Percentiles rank a stretch among this genome's conserved stretches.
phyloP scores from a whole-genome alignment of 2,888 invertebrate species.

The Ennomos erosarius region DNA sequence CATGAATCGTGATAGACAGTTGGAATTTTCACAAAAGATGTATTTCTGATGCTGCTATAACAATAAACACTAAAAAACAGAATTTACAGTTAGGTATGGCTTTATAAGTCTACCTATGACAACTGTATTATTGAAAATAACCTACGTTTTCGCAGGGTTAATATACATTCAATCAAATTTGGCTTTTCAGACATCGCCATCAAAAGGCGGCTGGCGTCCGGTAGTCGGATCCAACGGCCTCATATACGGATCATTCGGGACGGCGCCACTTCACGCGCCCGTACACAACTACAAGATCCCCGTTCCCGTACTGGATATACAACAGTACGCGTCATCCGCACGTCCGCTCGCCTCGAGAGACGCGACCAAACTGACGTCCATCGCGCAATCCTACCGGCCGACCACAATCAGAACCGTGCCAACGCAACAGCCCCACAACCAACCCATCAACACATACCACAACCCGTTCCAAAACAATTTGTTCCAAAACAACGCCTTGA shows the following conservation, averaged over 20 bases:
- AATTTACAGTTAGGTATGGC: too few relatives aligned
- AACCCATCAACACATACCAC: constrained; percentile 77
- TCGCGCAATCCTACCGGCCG: constrained; percentile 78
- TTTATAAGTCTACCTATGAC: too few relatives aligned
- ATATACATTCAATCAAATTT: background rate
- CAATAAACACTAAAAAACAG: too few relatives aligned
- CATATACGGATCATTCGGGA: constrained; percentile 66
- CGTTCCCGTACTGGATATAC: constrained; percentile 63
- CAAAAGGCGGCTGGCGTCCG: constrained; percentile 87
- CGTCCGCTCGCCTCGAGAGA: constrained; percentile 73
- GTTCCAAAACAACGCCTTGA: constrained; percentile 51
- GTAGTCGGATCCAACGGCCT: constrained; percentile 80
- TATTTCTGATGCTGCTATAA: too few relatives aligned
- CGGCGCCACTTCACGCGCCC: constrained; percentile 68
- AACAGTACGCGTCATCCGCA: constrained; percentile 64
- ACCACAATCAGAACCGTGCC: constrained; percentile 70
- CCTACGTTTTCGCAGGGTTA: too few relatives aligned
- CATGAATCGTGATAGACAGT: too few relatives aligned
- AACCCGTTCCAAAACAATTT: constrained; percentile 74
- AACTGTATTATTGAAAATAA: too few relatives aligned
- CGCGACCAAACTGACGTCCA: constrained; percentile 73
- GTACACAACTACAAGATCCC: constrained; percentile 66
- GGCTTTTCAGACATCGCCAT: constrained; percentile 74
- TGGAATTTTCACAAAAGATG: too few relatives aligned
- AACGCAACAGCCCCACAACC: constrained; percentile 61